phyloP scores from a whole-genome alignment of 2,113 vertebrate genomes.

The Opisthocomus hoazin region DNA sequence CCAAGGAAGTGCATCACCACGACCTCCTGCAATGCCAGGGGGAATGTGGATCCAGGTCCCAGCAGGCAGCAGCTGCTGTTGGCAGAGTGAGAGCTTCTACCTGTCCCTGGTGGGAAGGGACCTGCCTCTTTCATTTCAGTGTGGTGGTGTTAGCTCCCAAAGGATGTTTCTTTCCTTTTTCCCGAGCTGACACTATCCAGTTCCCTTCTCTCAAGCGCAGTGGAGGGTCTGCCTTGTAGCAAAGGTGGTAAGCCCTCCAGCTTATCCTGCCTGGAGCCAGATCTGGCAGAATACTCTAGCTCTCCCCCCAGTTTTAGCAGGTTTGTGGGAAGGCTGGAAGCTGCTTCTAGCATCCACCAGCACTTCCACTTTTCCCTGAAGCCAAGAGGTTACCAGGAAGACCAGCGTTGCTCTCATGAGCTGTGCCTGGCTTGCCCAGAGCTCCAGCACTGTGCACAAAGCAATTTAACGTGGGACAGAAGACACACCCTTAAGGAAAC shows the following conservation, averaged over 20 bases:
- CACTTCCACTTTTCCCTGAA: not conserved
- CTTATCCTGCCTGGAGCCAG: not conserved
- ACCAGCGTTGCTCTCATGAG: not conserved
- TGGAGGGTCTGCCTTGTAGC: not conserved
- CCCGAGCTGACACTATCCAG: not conserved
- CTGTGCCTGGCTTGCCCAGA: not conserved
- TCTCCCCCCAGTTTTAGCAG: not conserved
- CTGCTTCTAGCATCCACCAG: not conserved
- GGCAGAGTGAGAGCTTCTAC: not conserved
- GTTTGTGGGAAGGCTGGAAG: not conserved
- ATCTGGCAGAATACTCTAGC: not conserved
- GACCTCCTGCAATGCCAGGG: not conserved
- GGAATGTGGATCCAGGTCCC: not conserved
- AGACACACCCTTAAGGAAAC: not conserved
- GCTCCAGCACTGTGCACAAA: not conserved
- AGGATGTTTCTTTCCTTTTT: not conserved
- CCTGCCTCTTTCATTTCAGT: not conserved
- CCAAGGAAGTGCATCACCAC: fast-evolving
- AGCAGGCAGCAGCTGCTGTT: not conserved
- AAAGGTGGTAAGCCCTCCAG: no score
- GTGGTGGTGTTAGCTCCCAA: not conserved
- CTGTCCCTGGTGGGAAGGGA: not conserved
- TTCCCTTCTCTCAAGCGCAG: not conserved
- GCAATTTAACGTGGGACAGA: not conserved
- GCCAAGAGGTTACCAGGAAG: not conserved